Evolutionary conservation across 2,888 invertebrate genomes (phyloP).

Genomic region (Heliconius charithonia): DNA sequence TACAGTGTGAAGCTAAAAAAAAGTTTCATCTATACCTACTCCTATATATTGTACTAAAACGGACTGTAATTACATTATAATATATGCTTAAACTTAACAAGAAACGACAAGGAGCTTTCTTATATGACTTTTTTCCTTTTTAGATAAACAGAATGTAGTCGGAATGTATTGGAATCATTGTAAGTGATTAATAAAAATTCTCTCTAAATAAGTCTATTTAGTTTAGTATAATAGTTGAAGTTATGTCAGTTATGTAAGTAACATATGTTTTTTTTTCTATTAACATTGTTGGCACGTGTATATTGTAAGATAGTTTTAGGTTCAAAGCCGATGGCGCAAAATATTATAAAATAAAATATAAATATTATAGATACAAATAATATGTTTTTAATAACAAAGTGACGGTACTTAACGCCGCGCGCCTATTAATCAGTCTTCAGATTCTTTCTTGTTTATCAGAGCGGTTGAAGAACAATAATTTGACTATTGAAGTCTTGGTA

Average conservation of each 20-base stretch:
- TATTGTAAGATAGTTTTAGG: not conserved
- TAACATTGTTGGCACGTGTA: not conserved
- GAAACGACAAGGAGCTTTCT: constrained; percentile 3
- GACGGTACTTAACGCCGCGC: not conserved
- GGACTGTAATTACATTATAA: not conserved
- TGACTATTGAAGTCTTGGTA: not conserved
- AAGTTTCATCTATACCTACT: not conserved
- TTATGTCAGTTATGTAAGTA: constrained; percentile 10
- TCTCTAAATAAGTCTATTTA: constrained; percentile 20
- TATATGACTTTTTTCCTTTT: constrained; percentile 21
- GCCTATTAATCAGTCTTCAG: no score
- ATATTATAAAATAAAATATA: no score
- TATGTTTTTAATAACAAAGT: no score
- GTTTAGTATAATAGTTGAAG: not conserved
- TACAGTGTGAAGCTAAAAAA: not conserved
- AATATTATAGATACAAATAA: no score
- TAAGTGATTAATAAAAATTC: constrained; percentile 26
- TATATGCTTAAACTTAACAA: not conserved
- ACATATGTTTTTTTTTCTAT: not conserved
- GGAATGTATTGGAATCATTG: constrained; percentile 6
- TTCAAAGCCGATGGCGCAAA: no score
- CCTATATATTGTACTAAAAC: not conserved
- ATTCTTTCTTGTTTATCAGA: not conserved
- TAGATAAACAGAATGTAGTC: not conserved
- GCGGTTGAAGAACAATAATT: no score